Conservation (phyloP, 1,140 invertebrate species). For the Trichonephila inaurata region DNA sequence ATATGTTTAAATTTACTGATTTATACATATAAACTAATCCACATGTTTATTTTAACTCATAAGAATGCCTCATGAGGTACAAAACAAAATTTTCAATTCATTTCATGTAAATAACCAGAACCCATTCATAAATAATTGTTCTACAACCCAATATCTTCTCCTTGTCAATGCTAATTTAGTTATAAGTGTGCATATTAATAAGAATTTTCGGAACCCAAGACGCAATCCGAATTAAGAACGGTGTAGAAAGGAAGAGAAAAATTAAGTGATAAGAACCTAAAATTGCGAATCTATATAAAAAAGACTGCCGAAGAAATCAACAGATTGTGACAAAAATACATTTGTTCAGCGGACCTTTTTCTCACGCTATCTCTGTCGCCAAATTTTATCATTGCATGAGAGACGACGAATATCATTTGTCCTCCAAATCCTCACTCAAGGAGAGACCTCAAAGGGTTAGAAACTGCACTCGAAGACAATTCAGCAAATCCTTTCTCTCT, state of each 20-base stretch:
- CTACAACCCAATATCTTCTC: too few relatives aligned
- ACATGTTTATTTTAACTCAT: not conserved
- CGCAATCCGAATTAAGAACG: not conserved
- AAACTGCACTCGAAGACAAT: not conserved
- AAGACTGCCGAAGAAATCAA: not conserved
- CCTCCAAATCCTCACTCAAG: conserved; percentile 40
- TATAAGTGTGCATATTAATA: not conserved
- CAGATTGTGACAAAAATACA: conserved; percentile 38
- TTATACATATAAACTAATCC: too few relatives aligned
- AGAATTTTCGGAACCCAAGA: not conserved
- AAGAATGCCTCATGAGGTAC: not conserved
- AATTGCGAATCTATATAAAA: not conserved
- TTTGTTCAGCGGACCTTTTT: conserved; percentile 15
- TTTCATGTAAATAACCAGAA: not conserved
- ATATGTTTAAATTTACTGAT: too few relatives aligned
- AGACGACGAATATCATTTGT: not conserved
- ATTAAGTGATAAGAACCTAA: conserved; percentile 23
- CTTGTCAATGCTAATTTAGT: too few relatives aligned
- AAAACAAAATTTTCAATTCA: not conserved
- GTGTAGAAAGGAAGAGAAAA: not conserved
- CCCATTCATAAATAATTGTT: too few relatives aligned
- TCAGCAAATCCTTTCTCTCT: not conserved
- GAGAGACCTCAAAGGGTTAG: conserved; percentile 45
- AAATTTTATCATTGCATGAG: not conserved
- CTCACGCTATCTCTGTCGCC: conserved; percentile 10